Percentiles rank a stretch among this genome's conserved stretches.
Conservation (phyloP, 2,888 invertebrate genomes). For the Operophtera brumata region DNA sequence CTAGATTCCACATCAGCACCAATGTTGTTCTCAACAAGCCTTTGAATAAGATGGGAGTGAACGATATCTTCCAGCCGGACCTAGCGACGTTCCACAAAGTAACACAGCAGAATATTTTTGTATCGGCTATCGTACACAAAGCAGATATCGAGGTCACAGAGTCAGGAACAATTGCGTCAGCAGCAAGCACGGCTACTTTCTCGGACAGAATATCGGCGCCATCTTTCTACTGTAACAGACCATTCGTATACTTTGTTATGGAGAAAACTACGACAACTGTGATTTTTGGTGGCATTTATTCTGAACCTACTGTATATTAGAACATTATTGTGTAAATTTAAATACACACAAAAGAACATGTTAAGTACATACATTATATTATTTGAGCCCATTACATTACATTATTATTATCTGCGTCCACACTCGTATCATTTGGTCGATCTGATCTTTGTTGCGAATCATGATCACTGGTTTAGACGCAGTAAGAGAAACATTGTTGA, state of each 20-base stretch:
- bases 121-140: conserved; percentile 85
- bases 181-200: conserved; percentile 75
- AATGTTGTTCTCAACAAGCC: conserved; percentile 82
- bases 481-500: too few relatives aligned
- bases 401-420: too few relatives aligned
- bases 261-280: conserved; percentile 83
- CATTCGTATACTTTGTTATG: conserved; percentile 85
- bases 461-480: too few relatives aligned
- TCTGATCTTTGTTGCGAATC: too few relatives aligned
- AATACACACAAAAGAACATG: conserved; percentile 1
- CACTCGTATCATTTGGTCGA: too few relatives aligned
- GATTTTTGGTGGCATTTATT: conserved; percentile 83
- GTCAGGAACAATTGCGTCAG: conserved; percentile 86
- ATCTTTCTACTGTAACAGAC: conserved; percentile 82
- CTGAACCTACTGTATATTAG: conserved; percentile 66
- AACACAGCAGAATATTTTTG: conserved; percentile 72
- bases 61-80: conserved; percentile 82
- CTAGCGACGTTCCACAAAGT: conserved; percentile 81
- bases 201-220: conserved; percentile 81
- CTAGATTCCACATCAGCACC: conserved; percentile 82
- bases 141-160: conserved; percentile 88
- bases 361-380: too few relatives aligned
- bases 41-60: conserved; percentile 83
- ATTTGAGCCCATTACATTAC: too few relatives aligned
- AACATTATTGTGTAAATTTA: neutral